Base-by-base conservation (phyloP, 2,888 invertebrate species). In the Enchytraeus crypticus region DNA sequence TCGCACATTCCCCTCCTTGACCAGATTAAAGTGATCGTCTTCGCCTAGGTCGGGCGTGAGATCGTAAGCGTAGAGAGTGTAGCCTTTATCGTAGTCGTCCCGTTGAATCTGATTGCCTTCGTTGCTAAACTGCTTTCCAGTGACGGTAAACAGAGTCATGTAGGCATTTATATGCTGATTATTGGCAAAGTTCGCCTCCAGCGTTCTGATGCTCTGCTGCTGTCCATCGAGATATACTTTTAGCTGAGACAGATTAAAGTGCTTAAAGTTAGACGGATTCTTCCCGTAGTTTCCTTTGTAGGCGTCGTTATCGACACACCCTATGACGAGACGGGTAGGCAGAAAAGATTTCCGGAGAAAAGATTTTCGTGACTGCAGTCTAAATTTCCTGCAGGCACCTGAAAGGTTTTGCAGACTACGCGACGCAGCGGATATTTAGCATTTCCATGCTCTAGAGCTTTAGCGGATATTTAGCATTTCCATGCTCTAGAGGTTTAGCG, bases 391-490 rank as follows among this genome's bases (percentile, higher is more conserved):
- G 49, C 23, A 23, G 49, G 14, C 8, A 47, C 21, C 8, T 11
- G 8, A 23, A 18, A 47, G 21, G 14, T 8, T 23, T 47, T 47
- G 49, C 49, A 47, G 8, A 47, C 23, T 8, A 47, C 49, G 8
- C 49, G 49, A 23, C 49, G 49, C 8, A 47, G 8, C 8, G 49
- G 14, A 23, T 47, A 47, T 23, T 47, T 47, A 23, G 49, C 49
- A 47, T 47, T 47, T 11, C 49, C 49, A 47, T 18, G 14, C 26
- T 47, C 49, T n/a, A n/a, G n/a, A n/a, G n/a, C n/a, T n/a, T n/a
- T 47, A 47, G 49, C 49, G 49, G n/a, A n/a, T 47, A 47, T 23
- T 47, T 47, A 23, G 49, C 49, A 47, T 47, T 47, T 11, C 49
- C 49, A 47, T 18, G 14, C 26, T 47, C 49, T 8, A 47, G 23